A percentile compares a stretch with the other conserved stretches of the same genome.
phyloP scores from a whole-genome alignment of 2,113 vertebrate genomes.

The Naja naja region DNA sequence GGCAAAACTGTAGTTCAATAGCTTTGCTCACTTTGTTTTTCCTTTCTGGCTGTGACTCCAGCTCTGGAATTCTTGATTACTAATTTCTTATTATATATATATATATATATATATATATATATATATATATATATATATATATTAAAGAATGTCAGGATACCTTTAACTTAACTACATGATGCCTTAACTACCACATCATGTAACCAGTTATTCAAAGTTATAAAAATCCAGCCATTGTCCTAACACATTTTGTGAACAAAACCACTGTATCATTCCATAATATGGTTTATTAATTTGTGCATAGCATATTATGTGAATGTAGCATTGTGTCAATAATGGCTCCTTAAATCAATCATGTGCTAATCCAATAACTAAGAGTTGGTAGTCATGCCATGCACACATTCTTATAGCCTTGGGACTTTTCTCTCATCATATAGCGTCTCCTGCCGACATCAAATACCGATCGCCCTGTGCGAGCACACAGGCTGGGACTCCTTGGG shows the following conservation, averaged over 20 bases:
- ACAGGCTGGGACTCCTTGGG: too few relatives aligned
- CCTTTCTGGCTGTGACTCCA: background rate
- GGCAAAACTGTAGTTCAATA: background rate
- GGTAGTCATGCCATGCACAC: background rate
- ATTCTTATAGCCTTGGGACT: background rate
- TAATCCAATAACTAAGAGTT: background rate
- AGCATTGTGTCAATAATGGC: background rate
- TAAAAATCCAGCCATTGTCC: background rate
- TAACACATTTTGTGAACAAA: background rate
- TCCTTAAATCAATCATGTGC: background rate
- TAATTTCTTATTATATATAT: background rate
- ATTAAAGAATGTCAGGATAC: background rate
- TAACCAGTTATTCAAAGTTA: background rate
- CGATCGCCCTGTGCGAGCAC: too few relatives aligned
- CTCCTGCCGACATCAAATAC: too few relatives aligned
- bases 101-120: too few relatives aligned
- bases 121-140: too few relatives aligned
- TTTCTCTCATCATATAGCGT: background rate
- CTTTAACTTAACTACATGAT: background rate
- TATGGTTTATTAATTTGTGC: background rate
- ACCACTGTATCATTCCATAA: background rate
- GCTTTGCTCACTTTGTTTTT: background rate
- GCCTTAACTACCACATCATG: background rate
- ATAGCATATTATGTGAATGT: background rate
- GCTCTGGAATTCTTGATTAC: background rate